Evolutionary conservation across 1,140 invertebrate species (phyloP).

Genomic region (Plectus sambesii): DNA sequence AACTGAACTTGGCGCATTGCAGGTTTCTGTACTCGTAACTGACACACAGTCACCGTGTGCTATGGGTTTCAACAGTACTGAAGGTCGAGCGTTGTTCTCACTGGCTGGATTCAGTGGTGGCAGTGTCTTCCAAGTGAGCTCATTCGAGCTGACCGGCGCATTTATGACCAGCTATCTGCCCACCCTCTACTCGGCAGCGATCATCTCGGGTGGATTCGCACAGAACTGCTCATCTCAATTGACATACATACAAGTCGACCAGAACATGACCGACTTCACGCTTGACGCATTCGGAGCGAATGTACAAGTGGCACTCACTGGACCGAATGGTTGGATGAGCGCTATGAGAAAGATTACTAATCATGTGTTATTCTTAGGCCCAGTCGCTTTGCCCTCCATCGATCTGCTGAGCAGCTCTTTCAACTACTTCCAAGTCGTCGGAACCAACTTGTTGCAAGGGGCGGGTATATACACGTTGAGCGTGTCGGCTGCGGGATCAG

Average conservation of each 20-base stretch:
- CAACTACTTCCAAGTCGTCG: too few species aligned
- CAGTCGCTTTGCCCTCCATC: too few species aligned
- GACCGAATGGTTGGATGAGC: too few species aligned
- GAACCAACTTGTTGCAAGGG: too few species aligned
- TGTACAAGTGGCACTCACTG: too few species aligned
- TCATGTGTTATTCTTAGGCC: too few species aligned
- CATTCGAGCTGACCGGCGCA: slow-evolving; percentile 11
- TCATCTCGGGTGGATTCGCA: not conserved
- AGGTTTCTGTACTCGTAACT: slow-evolving; percentile 21
- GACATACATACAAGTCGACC: slow-evolving; percentile 23
- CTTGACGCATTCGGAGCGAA: too few species aligned
- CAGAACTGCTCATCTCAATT: slow-evolving; percentile 14
- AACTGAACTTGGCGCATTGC: not conserved
- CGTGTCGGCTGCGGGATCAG: too few species aligned
- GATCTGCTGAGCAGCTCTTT: too few species aligned
- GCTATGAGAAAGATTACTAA: too few species aligned
- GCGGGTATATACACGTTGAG: too few species aligned
- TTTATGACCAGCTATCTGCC: slow-evolving; percentile 22
- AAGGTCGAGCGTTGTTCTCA: slow-evolving; percentile 7
- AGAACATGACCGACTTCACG: slow-evolving; percentile 23
- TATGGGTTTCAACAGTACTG: slow-evolving; percentile 13
- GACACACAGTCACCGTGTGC: slow-evolving; percentile 21
- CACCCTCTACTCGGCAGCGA: slow-evolving; percentile 15
- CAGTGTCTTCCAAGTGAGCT: slow-evolving; percentile 18
- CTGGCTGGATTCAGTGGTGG: slow-evolving; percentile 15